Evolutionary conservation across 2,888 invertebrate species (phyloP), one percentile per base, ranked within the genome.

Genomic region (Sipha maydis): DNA sequence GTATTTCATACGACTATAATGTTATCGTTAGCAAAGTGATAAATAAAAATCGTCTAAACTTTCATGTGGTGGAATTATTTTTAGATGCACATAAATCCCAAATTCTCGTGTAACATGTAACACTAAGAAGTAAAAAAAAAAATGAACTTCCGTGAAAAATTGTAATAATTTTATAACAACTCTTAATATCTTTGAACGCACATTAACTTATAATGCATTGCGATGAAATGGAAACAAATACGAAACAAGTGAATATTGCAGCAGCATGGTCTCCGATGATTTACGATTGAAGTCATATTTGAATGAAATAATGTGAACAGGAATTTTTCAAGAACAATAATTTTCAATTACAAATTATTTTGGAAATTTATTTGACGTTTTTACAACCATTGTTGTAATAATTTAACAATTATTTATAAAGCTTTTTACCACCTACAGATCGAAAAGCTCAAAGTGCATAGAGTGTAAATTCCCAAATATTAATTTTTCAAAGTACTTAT

Each of bases 301-400:
- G 71, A 28, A 71, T 71, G 14, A 71, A 71, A 71, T 14, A 28
- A 71, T 31, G 71, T 71, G 14, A 28, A 71, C 28, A 7, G 31
- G 71, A 71, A 71, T 31, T 71, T 71, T 17, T 28, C 11, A 71
- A 71, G n/a, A n/a, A 71, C 11, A 71, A 71, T 71, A 71, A 71
- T 71, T 71, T 28, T 71, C 8, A 34, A 31, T 79, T 25, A 56
- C 21, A 56, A 79, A 79, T 79, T 79, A 79, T 31, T 79, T 25
- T 14, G 14, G 56, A 56, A n/a, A 79, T 79, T 79, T 79, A 79
- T 79, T 79, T 79, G 78, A 79, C 56, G 9, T 79, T 79, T 79
- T 56, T 79, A 79, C 56, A 54, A 14, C 78, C 48, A 14, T 48
- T 14, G 56, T 48, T 25, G 56, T 56, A 34, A 56, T 56, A 25